phyloP scores from a whole-genome alignment of 2,888 invertebrate genomes.

The Drosophila eohydei region DNA sequence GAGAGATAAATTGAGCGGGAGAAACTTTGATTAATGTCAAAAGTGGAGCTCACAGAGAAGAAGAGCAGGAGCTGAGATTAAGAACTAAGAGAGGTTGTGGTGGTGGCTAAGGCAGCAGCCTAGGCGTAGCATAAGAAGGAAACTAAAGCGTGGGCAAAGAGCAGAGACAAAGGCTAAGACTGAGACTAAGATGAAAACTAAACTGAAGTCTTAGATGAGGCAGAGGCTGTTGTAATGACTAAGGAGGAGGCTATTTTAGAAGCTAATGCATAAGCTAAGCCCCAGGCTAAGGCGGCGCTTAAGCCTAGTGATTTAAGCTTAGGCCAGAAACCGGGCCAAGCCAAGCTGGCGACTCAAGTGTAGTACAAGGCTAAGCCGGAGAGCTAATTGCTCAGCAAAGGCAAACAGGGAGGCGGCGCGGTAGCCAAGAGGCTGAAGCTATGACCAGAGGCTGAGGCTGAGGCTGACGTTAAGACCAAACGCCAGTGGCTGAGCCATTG shows the following conservation, averaged over 20 bases:
- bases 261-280: not conserved
- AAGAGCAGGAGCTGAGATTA: not conserved
- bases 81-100: not conserved
- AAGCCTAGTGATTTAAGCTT: not conserved
- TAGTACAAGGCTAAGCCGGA: not conserved
- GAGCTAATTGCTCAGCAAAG: not conserved
- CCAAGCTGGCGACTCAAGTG: not conserved
- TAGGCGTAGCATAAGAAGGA: not conserved
- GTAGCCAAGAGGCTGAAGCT: not conserved
- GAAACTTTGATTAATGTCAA: no score
- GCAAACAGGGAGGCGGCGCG: not conserved
- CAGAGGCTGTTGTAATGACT: no score
- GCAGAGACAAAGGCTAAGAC: not conserved
- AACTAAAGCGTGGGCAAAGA: no score
- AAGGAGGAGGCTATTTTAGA: not conserved
- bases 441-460: not conserved
- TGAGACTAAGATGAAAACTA: not conserved
- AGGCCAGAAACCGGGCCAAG: not conserved
- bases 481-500: constrained; percentile 1
- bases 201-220: not conserved
- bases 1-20: not conserved
- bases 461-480: not conserved
- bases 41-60: not conserved
- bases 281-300: not conserved
- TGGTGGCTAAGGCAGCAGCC: no score